These are phyloP conservation scores for Uria lomvia DNA, from an alignment of 2,113 vertebrate genomes.

Conservation along the genomic window DNA sequence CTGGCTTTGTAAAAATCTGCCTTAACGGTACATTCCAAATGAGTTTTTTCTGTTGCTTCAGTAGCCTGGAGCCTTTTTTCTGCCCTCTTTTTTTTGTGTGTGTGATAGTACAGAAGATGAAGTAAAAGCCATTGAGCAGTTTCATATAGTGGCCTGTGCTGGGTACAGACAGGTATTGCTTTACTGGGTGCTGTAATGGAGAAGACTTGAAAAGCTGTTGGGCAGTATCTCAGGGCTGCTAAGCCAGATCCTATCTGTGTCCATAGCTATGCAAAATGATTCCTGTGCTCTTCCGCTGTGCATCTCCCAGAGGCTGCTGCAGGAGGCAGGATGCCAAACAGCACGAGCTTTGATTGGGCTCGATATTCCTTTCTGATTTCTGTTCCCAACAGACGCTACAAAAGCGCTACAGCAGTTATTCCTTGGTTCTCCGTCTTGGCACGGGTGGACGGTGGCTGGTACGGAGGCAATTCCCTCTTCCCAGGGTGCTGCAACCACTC, in stretches of 20 bases:
- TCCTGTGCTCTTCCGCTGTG: background rate
- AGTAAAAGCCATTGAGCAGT: background rate
- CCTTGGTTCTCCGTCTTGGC: background rate
- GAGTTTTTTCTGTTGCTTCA: background rate
- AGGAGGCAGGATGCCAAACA: background rate
- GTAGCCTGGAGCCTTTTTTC: background rate
- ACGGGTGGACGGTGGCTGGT: fast-evolving
- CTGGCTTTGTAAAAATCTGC: background rate
- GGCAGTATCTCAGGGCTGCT: background rate
- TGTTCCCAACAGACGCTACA: background rate
- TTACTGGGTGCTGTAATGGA: background rate
- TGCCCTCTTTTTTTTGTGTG: background rate
- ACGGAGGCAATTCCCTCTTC: background rate
- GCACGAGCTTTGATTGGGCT: background rate
- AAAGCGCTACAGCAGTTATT: background rate
- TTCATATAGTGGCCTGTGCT: background rate
- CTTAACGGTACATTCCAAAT: fast-evolving
- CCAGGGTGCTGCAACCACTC: background rate
- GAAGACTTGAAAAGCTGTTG: background rate
- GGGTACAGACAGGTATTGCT: background rate
- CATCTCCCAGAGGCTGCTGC: background rate
- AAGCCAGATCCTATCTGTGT: background rate
- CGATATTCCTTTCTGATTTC: background rate
- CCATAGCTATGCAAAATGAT: background rate
- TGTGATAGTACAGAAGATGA: background rate